phyloP scores from a whole-genome alignment of 1,140 invertebrate species.

The Sarcophaga bullata region DNA sequence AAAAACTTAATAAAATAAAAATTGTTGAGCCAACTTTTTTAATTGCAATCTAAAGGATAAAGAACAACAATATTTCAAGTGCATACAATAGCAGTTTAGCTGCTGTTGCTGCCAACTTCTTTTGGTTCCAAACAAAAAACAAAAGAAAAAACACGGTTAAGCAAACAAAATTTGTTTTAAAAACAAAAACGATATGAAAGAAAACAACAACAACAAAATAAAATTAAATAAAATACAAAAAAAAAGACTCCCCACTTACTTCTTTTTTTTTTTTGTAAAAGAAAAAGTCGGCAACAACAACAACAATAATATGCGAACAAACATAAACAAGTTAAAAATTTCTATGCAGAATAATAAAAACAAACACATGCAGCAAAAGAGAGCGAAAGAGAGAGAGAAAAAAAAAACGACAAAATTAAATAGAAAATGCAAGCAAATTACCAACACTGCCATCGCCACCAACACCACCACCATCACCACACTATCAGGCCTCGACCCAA shows the following conservation, averaged over 20 bases:
- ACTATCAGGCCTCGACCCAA: no score
- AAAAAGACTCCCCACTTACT: not conserved
- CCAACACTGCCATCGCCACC: not conserved
- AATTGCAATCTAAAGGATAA: slow-evolving; percentile 14
- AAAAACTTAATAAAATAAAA: not conserved
- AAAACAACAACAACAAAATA: not conserved
- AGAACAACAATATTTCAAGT: slow-evolving; percentile 15
- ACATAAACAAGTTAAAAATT: slow-evolving; percentile 4
- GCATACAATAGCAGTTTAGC: slow-evolving; percentile 19
- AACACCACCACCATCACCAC: no score
- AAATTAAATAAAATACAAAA: not conserved
- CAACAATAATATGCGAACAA: not conserved
- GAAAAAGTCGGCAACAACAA: no score
- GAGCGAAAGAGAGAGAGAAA: no score
- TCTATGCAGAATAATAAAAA: not conserved
- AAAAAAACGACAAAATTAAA: not conserved
- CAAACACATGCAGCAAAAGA: not conserved
- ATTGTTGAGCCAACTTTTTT: slow-evolving; percentile 4
- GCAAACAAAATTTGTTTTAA: slow-evolving; percentile 1
- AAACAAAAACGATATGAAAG: not conserved
- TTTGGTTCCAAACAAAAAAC: not conserved
- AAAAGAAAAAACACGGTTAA: not conserved
- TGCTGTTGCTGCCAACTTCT: slow-evolving; percentile 13
- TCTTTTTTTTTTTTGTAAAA: no score
- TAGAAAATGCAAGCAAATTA: slow-evolving; percentile 26